These are phyloP conservation scores for Danaus chrysippus DNA, from an alignment of 2,888 invertebrate species.

Conservation along the genomic window DNA sequence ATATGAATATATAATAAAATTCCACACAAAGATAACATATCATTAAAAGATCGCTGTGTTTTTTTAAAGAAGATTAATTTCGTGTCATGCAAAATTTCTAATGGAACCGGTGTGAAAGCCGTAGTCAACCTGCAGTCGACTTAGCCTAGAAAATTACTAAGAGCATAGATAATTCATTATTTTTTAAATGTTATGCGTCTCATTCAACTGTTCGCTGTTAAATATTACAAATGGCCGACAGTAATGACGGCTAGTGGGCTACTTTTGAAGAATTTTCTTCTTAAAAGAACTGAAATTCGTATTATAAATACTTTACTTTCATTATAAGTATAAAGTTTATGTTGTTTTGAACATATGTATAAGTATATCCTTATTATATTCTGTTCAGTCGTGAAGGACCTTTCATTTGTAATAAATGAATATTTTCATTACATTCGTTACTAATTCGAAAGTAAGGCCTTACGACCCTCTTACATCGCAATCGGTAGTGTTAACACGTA, in stretches of 20 bases:
- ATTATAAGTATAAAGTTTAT: too few species aligned
- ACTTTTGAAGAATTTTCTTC: too few species aligned
- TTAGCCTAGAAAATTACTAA: constrained; percentile 35
- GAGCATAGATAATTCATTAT: constrained; percentile 31
- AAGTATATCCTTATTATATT: constrained; percentile 2
- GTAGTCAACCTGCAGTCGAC: constrained; percentile 31
- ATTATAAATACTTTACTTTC: too few species aligned
- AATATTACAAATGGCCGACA: too few species aligned
- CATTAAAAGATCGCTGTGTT: constrained; percentile 5
- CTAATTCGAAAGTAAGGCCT: constrained; percentile 35
- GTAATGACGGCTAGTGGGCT: too few species aligned
- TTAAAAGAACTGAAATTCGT: too few species aligned
- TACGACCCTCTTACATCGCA: constrained; percentile 26
- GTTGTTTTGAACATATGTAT: too few species aligned
- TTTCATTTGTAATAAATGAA: constrained; percentile 19
- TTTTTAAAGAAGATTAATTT: constrained; percentile 21
- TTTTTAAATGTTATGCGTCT: constrained; percentile 26
- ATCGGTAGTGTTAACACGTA: constrained; percentile 14
- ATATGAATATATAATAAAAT: too few species aligned
- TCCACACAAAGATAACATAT: background rate
- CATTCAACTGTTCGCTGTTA: background rate
- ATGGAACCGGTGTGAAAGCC: constrained; percentile 37
- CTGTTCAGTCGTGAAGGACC: constrained; percentile 16
- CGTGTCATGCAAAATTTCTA: constrained; percentile 32
- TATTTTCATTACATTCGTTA: constrained; percentile 28